These are phyloP conservation scores for Mormyrops attenuatus DNA, from an alignment of 2,797 vertebrate species.

Conservation along the genomic window DNA sequence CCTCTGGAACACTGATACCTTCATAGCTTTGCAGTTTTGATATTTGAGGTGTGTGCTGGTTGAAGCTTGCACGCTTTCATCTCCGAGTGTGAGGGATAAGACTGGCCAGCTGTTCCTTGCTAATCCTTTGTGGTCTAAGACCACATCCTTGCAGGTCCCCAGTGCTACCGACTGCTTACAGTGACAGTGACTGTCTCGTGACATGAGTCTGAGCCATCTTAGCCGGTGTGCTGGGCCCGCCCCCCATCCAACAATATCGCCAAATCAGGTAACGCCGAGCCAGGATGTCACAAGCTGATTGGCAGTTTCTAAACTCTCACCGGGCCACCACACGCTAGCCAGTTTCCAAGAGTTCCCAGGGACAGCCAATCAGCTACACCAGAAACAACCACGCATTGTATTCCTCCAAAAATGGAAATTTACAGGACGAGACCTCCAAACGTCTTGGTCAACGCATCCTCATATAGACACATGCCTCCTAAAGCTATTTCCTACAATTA, in stretches of 20 bases:
- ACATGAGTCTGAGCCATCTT: not conserved
- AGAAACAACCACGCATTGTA: not conserved
- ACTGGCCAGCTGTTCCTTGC: not conserved
- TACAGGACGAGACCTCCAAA: not conserved
- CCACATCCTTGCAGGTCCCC: not conserved
- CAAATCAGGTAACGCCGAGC: not conserved
- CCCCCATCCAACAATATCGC: not conserved
- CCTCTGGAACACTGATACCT: slow-evolving; percentile 5
- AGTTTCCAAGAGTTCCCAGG: not conserved
- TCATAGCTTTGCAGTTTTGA: not conserved
- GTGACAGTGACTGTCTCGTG: no score
- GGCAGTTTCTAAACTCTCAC: not conserved
- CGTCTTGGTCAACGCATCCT: not conserved
- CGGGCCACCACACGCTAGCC: not conserved
- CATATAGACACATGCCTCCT: not conserved
- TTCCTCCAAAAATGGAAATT: not conserved
- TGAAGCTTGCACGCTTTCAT: not conserved
- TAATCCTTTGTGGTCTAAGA: not conserved
- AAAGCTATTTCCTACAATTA: not conserved
- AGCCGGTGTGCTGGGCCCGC: not conserved
- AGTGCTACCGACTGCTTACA: not conserved
- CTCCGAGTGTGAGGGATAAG: not conserved
- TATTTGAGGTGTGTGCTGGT: not conserved
- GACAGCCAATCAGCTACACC: not conserved
- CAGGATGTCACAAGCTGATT: not conserved